These are phyloP conservation scores for Turritopsis rubra DNA, from an alignment of 30 jellyfish, hydroid and myxozoan genomes.

Conservation along the genomic window DNA sequence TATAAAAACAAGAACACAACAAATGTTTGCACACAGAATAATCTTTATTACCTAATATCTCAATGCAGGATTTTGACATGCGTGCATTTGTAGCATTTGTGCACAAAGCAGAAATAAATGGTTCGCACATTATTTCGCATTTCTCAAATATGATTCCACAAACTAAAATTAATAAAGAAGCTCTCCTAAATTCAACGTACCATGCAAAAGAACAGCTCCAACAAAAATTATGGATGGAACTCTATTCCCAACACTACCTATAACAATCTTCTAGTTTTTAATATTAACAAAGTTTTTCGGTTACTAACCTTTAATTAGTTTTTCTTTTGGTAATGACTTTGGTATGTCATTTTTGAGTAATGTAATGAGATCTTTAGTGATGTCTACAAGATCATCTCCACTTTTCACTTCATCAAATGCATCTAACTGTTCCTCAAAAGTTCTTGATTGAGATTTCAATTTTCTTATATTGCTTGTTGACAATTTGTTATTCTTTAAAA, in stretches of 20 bases:
- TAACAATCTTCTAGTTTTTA: too few relatives aligned
- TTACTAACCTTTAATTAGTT: not conserved
- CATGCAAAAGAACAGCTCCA: not conserved
- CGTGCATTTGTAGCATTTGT: not conserved
- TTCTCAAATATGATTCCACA: not conserved
- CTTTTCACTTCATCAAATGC: not conserved
- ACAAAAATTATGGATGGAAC: not conserved
- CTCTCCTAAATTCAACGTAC: not conserved
- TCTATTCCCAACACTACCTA: too few relatives aligned
- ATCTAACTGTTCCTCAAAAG: not conserved
- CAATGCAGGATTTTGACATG: not conserved
- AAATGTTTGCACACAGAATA: not conserved
- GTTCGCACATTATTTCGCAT: not conserved
- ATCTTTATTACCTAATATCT: not conserved
- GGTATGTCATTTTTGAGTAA: not conserved
- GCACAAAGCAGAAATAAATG: constrained; percentile 2
- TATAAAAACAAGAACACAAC: too few relatives aligned
- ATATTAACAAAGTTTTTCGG: not conserved
- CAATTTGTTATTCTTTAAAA: not conserved
- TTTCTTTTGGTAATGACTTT: not conserved
- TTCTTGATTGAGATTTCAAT: not conserved
- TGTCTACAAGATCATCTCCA: not conserved
- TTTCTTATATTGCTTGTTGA: not conserved
- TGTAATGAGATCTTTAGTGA: not conserved
- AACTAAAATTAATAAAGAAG: not conserved